These are phyloP conservation scores for Atractosteus spatula DNA, from an alignment of 2,113 vertebrate species.

Conservation along the genomic window DNA sequence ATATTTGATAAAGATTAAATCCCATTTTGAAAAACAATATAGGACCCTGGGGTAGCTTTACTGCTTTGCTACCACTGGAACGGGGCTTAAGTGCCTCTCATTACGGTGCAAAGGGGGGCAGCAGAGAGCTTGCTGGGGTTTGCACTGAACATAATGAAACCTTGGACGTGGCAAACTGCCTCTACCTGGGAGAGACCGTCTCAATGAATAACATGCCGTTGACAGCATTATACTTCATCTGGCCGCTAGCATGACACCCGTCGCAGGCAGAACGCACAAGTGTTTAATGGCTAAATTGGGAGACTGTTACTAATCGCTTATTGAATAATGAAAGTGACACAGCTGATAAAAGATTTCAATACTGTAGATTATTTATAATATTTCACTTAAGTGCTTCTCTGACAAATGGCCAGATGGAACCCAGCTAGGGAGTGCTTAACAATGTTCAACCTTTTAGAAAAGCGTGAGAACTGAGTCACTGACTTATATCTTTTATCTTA, in stretches of 20 bases:
- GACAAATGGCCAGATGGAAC: constrained; percentile 70
- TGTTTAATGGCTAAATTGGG: constrained; percentile 76
- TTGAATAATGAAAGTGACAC: constrained; percentile 92
- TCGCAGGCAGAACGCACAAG: constrained; percentile 37
- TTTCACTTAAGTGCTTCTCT: constrained; percentile 81
- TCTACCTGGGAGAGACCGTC: constrained; percentile 38
- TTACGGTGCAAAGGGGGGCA: background rate
- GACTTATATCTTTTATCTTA: no score
- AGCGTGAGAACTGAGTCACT: background rate
- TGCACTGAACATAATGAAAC: background rate
- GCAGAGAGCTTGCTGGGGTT: background rate
- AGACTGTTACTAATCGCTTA: constrained; percentile 80
- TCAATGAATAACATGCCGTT: constrained; percentile 60
- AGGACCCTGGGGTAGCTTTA: no score
- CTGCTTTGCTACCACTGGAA: no score
- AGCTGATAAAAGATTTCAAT: constrained; percentile 94
- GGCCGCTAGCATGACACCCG: constrained; percentile 49
- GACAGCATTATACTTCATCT: constrained; percentile 66
- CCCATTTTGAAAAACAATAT: no score
- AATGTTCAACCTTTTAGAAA: constrained; percentile 31
- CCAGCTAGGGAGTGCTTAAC: constrained; percentile 42
- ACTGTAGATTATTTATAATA: constrained; percentile 81
- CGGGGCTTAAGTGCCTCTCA: background rate
- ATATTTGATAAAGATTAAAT: no score
- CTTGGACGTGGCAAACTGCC: constrained; percentile 19